Conservation (phyloP, 2,888 invertebrate genomes). For the Dastarcus helophoroides region DNA sequence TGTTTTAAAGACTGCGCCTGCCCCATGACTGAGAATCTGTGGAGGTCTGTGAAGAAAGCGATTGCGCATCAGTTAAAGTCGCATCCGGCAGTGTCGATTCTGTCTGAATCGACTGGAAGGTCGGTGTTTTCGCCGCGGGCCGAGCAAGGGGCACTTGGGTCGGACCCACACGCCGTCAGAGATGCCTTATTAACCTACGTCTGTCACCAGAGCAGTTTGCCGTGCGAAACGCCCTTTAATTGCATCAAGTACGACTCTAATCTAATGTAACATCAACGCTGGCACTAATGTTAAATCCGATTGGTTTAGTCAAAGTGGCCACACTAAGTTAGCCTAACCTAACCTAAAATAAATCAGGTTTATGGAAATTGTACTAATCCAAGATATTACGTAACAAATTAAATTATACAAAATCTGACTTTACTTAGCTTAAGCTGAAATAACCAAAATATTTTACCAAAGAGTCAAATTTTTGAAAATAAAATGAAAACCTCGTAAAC, state of each 20-base stretch:
- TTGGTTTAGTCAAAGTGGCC: not conserved
- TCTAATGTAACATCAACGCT: too few relatives aligned
- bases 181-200: slow-evolving; percentile 76
- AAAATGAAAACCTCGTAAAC: too few relatives aligned
- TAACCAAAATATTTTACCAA: too few relatives aligned
- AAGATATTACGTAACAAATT: too few relatives aligned
- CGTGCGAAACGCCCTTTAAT: slow-evolving; percentile 50
- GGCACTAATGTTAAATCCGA: slow-evolving; percentile 44
- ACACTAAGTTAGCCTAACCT: too few relatives aligned
- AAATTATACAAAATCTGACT: too few relatives aligned
- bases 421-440: too few relatives aligned
- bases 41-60: slow-evolving; percentile 46
- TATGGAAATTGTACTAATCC: too few relatives aligned
- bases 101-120: slow-evolving; percentile 54
- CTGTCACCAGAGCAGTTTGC: slow-evolving; percentile 73
- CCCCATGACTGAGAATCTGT: slow-evolving; percentile 51
- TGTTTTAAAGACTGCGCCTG: slow-evolving; percentile 82
- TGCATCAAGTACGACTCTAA: slow-evolving; percentile 35
- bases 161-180: slow-evolving; percentile 59
- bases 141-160: slow-evolving; percentile 39
- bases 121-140: slow-evolving; percentile 56
- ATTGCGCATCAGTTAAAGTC: slow-evolving; percentile 54
- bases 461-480: too few relatives aligned
- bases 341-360: too few relatives aligned
- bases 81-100: slow-evolving; percentile 61